Evolutionary conservation across 2,113 vertebrate species (phyloP), one percentile per base, ranked within the genome.

Genomic region (Smithornis capensis): DNA sequence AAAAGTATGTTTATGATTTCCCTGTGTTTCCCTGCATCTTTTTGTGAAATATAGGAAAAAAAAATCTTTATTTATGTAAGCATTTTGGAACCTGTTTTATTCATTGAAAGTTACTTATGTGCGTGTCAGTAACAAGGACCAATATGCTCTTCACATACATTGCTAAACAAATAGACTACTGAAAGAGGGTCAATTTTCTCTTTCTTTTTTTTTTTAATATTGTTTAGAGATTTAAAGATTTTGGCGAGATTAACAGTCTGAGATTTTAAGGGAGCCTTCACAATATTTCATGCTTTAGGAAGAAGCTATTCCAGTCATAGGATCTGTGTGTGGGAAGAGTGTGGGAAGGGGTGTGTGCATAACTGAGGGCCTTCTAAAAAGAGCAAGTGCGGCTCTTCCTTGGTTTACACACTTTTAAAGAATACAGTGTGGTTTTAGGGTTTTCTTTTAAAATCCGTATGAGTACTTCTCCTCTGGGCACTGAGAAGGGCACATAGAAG

Each of bases 251-350:
- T 70, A 77, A 77, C 3, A 4, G 44, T 28, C 38, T 83, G 24
- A 93, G 67, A 85, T 90, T 85, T 89, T 89, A 87, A 84, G 67
- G 22, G 24, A 91, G 79, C 59, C 45, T 90, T 95, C 50, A 42
- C 56, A 80, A 10, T 90, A 77, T 86, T 91, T 92, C 59, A 74
- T 77, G 71, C 42, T 91, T 86, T 93, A 65, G 84, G 91, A 94
- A 94, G 84, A 78, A 78, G 13, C 64, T 95, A 78, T 83, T 95
- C 57, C 62, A 90, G 79, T 94, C 90, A 86, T 7, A 78, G 71
- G 68, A 94, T 86, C 71, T 65, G 10, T 83, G 63, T 53, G 90
- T 83, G 75, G 92, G 94, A 90, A 69, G 82, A 65, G 18, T 2
- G 79, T 94, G 67, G 79, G 90, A 93, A 79, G 67, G 38, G 42